Evolutionary conservation across 2,797 vertebrate species (phyloP).

Genomic region (Sebastes taczanowskii): DNA sequence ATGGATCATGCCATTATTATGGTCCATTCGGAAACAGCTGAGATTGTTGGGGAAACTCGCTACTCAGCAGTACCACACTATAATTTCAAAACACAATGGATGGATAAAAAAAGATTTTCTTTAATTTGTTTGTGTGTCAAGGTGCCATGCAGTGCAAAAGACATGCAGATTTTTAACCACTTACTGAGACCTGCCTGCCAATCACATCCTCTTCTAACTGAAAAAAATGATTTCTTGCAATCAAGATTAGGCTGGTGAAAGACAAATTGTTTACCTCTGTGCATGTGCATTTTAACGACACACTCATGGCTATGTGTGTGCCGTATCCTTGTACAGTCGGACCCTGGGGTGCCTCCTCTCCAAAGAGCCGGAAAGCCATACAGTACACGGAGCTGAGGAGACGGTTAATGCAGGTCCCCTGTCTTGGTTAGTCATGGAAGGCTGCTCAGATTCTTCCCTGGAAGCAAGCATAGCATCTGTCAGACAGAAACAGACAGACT

Average conservation of each 20-base stretch:
- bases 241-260: neutral
- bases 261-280: neutral
- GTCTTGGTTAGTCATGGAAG: slow-evolving; percentile 76
- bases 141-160: neutral
- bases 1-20: slow-evolving; percentile 44
- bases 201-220: slow-evolving; percentile 8
- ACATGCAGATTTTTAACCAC: slow-evolving; percentile 9
- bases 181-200: slow-evolving; percentile 28
- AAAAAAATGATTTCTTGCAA: slow-evolving; percentile 7
- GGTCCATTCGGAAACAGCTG: slow-evolving; percentile 62
- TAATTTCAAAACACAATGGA: slow-evolving; percentile 11
- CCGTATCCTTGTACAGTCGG: slow-evolving; percentile 19
- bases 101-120: neutral
- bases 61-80: slow-evolving; percentile 19
- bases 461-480: slow-evolving; percentile 69
- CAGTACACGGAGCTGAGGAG: slow-evolving; percentile 53
- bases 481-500: slow-evolving; percentile 65
- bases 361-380: slow-evolving; percentile 37
- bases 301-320: neutral
- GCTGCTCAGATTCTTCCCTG: slow-evolving; percentile 71
- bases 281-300: slow-evolving; percentile 1
- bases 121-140: slow-evolving; percentile 44
- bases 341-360: slow-evolving; percentile 34
- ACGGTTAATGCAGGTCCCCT: slow-evolving; percentile 67
- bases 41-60: slow-evolving; percentile 40